These are phyloP conservation scores for Ephestia elutella DNA, from an alignment of 1,140 invertebrate species.

Conservation along the genomic window DNA sequence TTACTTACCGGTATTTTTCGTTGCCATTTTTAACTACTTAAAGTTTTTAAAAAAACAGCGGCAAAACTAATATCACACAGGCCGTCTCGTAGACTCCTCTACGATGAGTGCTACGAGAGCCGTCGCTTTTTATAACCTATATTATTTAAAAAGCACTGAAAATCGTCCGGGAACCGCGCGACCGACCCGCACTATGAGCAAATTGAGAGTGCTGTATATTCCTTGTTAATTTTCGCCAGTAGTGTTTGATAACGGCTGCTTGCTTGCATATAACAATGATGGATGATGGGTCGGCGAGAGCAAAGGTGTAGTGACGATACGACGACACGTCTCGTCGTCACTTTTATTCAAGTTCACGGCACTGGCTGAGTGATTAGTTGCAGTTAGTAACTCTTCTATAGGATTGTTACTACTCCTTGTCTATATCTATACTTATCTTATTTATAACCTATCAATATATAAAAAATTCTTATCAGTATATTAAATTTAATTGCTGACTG, in stretches of 20 bases:
- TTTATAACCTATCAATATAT: too few relatives aligned
- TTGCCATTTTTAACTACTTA: constrained; percentile 7
- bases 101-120: constrained; percentile 47
- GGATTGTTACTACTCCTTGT: too few relatives aligned
- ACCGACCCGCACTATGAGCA: constrained; percentile 37
- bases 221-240: constrained; percentile 37
- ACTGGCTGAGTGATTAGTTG: too few relatives aligned
- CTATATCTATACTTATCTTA: too few relatives aligned
- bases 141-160: constrained; percentile 34
- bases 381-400: too few relatives aligned
- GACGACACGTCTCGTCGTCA: too few relatives aligned
- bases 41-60: not conserved
- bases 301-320: not conserved
- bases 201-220: constrained; percentile 39
- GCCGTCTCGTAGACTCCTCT: constrained; percentile 47
- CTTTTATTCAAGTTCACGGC: too few relatives aligned
- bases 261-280: not conserved
- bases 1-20: constrained; percentile 10
- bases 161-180: constrained; percentile 25
- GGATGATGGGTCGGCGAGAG: not conserved
- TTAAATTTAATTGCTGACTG: too few relatives aligned
- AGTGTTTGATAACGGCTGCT: constrained; percentile 17
- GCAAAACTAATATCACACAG: not conserved
- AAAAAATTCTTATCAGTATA: too few relatives aligned
- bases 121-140: constrained; percentile 24